These are phyloP conservation scores for Ploceus nigricollis DNA, from an alignment of 2,113 vertebrate genomes.

Conservation along the genomic window DNA sequence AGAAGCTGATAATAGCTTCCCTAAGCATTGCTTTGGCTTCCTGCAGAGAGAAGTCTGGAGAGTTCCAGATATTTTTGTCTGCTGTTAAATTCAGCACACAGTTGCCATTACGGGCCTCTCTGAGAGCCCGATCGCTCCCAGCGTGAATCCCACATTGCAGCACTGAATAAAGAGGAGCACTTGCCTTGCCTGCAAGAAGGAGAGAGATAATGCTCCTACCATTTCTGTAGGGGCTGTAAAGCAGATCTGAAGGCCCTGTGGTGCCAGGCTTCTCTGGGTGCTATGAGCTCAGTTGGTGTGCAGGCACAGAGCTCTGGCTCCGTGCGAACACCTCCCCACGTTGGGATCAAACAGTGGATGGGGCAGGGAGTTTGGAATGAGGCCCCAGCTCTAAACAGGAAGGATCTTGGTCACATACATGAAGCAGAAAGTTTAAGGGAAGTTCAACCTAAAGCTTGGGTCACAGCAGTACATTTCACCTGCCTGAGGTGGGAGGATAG, in stretches of 20 bases:
- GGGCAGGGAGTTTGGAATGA: not conserved
- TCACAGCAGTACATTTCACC: not conserved
- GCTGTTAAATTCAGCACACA: slow-evolving; percentile 42
- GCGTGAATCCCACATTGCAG: not conserved
- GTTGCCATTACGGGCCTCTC: not conserved
- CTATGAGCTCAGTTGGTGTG: not conserved
- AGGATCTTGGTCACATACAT: not conserved
- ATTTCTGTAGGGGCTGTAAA: not conserved
- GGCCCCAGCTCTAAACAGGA: not conserved
- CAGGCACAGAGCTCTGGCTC: not conserved
- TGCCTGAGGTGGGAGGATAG: not conserved
- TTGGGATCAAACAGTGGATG: not conserved
- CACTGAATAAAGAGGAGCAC: not conserved
- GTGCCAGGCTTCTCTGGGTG: not conserved
- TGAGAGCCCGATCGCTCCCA: slow-evolving; percentile 15
- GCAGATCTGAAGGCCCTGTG: not conserved
- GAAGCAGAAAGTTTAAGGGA: not conserved
- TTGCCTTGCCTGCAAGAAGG: not conserved
- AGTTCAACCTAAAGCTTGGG: not conserved
- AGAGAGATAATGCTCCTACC: not conserved
- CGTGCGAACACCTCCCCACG: not conserved
- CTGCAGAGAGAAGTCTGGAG: slow-evolving; percentile 38
- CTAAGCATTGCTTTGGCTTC: not conserved
- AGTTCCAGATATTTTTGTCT: slow-evolving; percentile 40
- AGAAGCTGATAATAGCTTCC: not conserved